phyloP scores from a whole-genome alignment of 2,797 vertebrate species.

The Xiphophorus birchmanni region DNA sequence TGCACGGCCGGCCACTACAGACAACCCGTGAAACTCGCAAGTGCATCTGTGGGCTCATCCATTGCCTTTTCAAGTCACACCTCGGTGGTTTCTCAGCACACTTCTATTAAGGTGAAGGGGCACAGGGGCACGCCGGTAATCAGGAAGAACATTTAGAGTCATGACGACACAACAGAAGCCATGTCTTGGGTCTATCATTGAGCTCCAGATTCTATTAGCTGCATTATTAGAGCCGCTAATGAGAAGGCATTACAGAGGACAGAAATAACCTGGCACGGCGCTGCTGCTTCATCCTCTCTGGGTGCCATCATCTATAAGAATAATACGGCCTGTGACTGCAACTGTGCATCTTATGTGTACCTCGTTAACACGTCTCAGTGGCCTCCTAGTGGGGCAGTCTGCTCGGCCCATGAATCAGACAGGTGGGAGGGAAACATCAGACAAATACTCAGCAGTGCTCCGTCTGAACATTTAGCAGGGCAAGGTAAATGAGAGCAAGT shows the following conservation, averaged over 20 bases:
- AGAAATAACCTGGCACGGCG: slow-evolving; percentile 56
- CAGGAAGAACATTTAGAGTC: not conserved
- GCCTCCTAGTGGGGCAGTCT: slow-evolving; percentile 43
- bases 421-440: slow-evolving; percentile 49
- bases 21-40: slow-evolving; percentile 31
- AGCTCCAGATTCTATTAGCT: slow-evolving; percentile 50
- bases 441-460: slow-evolving; percentile 13
- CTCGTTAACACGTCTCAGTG: slow-evolving; percentile 63
- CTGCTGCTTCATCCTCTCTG: slow-evolving; percentile 11
- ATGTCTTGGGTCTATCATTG: slow-evolving; percentile 1
- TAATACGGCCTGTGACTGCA: slow-evolving; percentile 49
- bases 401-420: slow-evolving; percentile 49
- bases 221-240: slow-evolving; percentile 60
- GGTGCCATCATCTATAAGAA: slow-evolving; percentile 34
- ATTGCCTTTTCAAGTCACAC: slow-evolving; percentile 8
- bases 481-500: slow-evolving; percentile 6
- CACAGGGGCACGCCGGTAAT: slow-evolving; percentile 30
- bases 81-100: slow-evolving; percentile 1
- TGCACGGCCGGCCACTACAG: slow-evolving; percentile 1
- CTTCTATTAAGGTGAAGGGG: not conserved
- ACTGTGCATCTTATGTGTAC: slow-evolving; percentile 29
- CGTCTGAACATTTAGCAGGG: slow-evolving; percentile 4
- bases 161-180: not conserved
- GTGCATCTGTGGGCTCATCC: slow-evolving; percentile 26
- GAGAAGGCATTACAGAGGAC: slow-evolving; percentile 55